Evolutionary conservation across 2,113 vertebrate species (phyloP), one percentile per base, ranked within the genome.

Genomic region (Tetraodon nigroviridis): DNA sequence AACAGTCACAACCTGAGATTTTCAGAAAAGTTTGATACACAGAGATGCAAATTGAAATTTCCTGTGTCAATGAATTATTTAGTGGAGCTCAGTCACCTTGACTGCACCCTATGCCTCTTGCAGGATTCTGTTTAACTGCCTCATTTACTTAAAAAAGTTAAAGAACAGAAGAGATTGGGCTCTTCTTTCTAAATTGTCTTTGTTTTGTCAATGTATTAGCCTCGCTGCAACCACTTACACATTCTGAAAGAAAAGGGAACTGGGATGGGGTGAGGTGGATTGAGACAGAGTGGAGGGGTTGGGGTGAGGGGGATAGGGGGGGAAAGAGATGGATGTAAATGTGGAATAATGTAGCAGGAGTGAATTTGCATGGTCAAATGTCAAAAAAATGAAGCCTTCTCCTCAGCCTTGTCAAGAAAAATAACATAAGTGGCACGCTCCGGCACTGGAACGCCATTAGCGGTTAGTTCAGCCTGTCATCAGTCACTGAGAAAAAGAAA

Each of bases 341-440:
- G 94, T 92, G 94, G 93, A 95, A 98, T 97, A 96, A 97, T 97
- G 93, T 95, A 97, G 93, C 92, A 92, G 91, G 91, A 92, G 90
- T 92, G 93, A 93, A 99, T 98, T 98, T 97, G 94, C 95, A 98
- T 98, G 96, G 95, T 97, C 96, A 97, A 98, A 96, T 97, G 96
- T 99, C 95, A 96, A 94, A 98, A 97, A 99, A 98, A 98, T 97
- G 94, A 97, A 93, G 92, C 92, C 92, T 95, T 95, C 91, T 89
- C 92, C 86, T 91, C 93, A 95, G 94, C 92, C 94, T 93, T 95
- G 96, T 97, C 95, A 97, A 90, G 92, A 92, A 92, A 92, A 96
- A 94, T 94, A 95, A 94, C 91, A 70, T 91, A 93, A 95, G 94
- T 92, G 93, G 93, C 91, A 86, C 81, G 89, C 92, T 91, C 91